These are phyloP conservation scores for Marcusenius ussheri DNA, from an alignment of 2,113 vertebrate genomes.

Conservation along the genomic window DNA sequence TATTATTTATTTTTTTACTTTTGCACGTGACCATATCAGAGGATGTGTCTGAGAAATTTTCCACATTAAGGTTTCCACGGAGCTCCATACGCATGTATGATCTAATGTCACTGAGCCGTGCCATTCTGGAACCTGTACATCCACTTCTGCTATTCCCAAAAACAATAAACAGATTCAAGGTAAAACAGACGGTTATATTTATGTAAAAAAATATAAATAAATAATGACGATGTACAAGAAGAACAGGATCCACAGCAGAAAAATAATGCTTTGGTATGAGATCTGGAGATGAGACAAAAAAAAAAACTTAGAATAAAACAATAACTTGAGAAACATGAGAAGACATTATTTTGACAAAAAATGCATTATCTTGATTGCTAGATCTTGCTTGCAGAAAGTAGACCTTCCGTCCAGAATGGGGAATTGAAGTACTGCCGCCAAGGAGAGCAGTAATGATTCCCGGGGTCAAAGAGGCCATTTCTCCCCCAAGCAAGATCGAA, in stretches of 20 bases:
- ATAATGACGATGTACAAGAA: background rate
- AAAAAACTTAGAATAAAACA: background rate
- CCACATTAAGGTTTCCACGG: background rate
- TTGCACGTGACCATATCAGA: background rate
- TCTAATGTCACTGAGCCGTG: background rate
- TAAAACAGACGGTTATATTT: background rate
- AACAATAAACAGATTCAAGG: background rate
- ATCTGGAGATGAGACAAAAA: background rate
- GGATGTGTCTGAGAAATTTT: background rate
- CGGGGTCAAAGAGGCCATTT: conserved; percentile 33
- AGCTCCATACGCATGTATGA: background rate
- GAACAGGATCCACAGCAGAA: background rate
- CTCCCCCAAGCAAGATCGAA: conserved; percentile 32
- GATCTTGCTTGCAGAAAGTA: background rate
- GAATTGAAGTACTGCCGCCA: background rate
- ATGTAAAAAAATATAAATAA: background rate
- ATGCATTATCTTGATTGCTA: background rate
- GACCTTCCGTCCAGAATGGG: background rate
- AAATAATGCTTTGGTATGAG: background rate
- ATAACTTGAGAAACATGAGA: background rate
- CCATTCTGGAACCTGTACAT: background rate
- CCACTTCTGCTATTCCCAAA: background rate
- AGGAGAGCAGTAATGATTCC: conserved; percentile 21
- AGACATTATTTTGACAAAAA: background rate
- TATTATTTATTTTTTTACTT: background rate